Conservation (phyloP, 2,113 vertebrate genomes). For the Physeter macrocephalus region DNA sequence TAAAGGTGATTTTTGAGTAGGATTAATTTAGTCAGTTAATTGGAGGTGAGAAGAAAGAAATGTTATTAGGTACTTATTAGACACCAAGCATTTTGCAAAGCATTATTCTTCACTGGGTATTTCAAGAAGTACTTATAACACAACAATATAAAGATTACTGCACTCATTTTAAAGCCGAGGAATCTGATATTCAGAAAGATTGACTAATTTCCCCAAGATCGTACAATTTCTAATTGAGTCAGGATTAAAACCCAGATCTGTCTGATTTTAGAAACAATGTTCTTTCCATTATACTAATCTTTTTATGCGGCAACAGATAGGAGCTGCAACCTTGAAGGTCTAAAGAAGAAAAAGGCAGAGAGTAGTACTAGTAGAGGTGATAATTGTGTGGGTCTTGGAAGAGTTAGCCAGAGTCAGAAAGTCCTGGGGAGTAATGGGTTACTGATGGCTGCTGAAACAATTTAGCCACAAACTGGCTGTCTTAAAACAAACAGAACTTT, state of each 20-base stretch:
- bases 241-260: background rate
- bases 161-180: background rate
- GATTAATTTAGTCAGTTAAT: background rate
- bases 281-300: background rate
- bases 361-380: background rate
- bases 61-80: background rate
- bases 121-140: background rate
- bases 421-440: background rate
- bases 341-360: background rate
- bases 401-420: background rate
- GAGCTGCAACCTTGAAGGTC: background rate
- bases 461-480: background rate
- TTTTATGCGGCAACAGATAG: background rate
- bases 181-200: background rate
- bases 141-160: background rate
- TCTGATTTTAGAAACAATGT: background rate
- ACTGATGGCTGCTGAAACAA: background rate
- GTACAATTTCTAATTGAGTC: background rate
- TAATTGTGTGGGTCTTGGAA: background rate
- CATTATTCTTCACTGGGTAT: background rate
- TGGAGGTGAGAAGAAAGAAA: background rate
- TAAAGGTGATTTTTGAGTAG: background rate
- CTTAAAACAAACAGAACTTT: background rate
- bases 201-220: background rate
- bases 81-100: background rate